Evolutionary conservation across 2,113 vertebrate species (phyloP).

Genomic region (Forbesichthys papilliferus): DNA sequence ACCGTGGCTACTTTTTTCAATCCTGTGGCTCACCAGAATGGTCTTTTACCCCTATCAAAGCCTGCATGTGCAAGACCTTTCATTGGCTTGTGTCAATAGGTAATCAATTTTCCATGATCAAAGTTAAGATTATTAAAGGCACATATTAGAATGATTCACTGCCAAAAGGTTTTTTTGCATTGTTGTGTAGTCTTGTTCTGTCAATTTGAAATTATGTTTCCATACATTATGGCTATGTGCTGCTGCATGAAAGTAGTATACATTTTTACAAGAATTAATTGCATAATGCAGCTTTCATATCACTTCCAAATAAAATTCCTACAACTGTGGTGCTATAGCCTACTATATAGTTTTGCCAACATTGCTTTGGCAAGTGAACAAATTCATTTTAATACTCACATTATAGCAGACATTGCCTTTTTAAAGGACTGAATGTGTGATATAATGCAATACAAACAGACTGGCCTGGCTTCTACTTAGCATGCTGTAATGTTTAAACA

Average conservation of each 20-base stretch:
- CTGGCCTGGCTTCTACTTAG: not conserved
- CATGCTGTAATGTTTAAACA: slow-evolving; percentile 24
- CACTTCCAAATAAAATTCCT: slow-evolving; percentile 23
- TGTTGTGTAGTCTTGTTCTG: slow-evolving; percentile 11
- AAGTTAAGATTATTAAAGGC: not conserved
- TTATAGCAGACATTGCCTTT: slow-evolving; percentile 9
- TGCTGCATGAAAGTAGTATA: no score
- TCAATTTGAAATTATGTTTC: slow-evolving; percentile 44
- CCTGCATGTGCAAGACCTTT: slow-evolving; percentile 72
- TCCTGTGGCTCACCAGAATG: slow-evolving; percentile 78
- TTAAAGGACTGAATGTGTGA: slow-evolving; percentile 12
- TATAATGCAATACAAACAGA: not conserved
- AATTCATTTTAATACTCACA: not conserved
- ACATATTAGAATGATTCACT: slow-evolving; percentile 7
- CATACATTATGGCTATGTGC: slow-evolving; percentile 36
- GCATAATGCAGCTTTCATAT: slow-evolving; percentile 24
- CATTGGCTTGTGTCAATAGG: slow-evolving; percentile 61
- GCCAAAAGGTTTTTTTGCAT: slow-evolving; percentile 3
- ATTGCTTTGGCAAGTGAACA: slow-evolving; percentile 17
- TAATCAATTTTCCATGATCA: slow-evolving; percentile 50
- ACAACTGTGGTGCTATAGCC: slow-evolving; percentile 35
- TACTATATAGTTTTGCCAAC: slow-evolving; percentile 33
- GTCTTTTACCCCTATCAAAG: slow-evolving; percentile 76
- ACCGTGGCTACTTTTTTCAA: slow-evolving; percentile 73
- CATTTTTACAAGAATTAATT: slow-evolving; percentile 42